Base-by-base conservation (phyloP, 2,888 invertebrate species). In the Machimus atricapillus region DNA sequence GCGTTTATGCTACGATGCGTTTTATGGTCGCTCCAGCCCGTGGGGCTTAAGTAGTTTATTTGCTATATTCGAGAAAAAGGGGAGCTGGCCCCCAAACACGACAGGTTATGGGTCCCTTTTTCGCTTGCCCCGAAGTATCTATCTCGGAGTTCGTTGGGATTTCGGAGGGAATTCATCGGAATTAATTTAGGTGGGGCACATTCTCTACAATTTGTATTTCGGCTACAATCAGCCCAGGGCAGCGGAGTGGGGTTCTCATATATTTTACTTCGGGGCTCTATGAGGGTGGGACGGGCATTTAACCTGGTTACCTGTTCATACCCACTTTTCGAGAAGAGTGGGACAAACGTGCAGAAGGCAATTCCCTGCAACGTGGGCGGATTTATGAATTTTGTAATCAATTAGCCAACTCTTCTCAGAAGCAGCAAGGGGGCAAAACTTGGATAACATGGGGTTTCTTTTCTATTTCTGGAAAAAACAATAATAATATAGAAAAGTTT, bases 1-100 rank as follows among this genome's bases (percentile, higher is more conserved):
- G 40, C 78, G n/a, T 78, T 78, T 43, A 46, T 78, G 78, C 43
- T 43, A 78, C 40, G 19, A 78, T 78, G 78, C 78, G 78, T 78
- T 78, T 78, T 78, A 78, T 40, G n/a, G 46, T 66, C 66, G 8
- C 66, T 23, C 66, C 66, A 66, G 19, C 23, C 58, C 23, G 9
- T 1, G 23, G 66, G 66, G 23, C 66, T 27, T 66, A 66, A 66
- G 23, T 23, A 27, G 66, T 66, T 19, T 66, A 27, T 27, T 66
- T 66, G 23, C 66, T 9, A 66, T 12, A 46, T 19, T 23, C 9
- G 58, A 23, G 12, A 27, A 66, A 66, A 66, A 19, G 66, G 27
- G 27, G n/a, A 8, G 58, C 19, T 2, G 58, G 16, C 1, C 4
- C 16, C n/a, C 56, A 5, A 56, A 19, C 58, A 12, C 66, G 66